phyloP scores from a whole-genome alignment of 2,113 vertebrate species.

The Acinonyx jubatus region DNA sequence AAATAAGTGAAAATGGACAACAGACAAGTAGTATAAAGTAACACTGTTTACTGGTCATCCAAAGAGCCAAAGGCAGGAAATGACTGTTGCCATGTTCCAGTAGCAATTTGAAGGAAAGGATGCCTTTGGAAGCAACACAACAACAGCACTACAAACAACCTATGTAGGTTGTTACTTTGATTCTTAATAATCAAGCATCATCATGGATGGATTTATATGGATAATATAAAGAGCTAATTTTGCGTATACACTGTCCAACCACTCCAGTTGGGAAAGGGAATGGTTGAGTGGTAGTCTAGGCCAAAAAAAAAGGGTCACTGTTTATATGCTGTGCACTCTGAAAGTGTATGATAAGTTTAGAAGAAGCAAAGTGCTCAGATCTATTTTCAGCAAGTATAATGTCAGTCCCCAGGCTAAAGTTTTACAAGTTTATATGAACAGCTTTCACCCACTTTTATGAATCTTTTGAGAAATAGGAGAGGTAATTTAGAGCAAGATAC shows the following conservation, averaged over 20 bases:
- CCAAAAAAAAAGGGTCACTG: not conserved
- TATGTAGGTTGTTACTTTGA: not conserved
- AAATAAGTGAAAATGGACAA: not conserved
- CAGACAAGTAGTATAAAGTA: not conserved
- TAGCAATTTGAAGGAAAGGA: not conserved
- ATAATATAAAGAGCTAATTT: not conserved
- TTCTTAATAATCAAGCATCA: not conserved
- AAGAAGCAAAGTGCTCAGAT: not conserved
- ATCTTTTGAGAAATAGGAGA: not conserved
- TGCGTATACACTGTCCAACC: not conserved
- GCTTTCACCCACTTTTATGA: not conserved
- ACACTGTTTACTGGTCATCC: not conserved
- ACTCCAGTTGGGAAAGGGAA: not conserved
- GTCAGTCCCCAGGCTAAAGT: not conserved
- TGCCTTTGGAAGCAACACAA: not conserved
- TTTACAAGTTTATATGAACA: not conserved
- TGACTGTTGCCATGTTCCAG: not conserved
- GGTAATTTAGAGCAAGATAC: not conserved
- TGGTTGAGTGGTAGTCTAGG: not conserved
- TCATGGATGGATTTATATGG: not conserved
- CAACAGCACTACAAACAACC: not conserved
- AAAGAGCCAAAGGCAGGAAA: not conserved
- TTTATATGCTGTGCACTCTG: not conserved
- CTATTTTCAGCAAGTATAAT: not conserved
- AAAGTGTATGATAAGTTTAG: not conserved